Base-by-base conservation (phyloP, 1,140 invertebrate genomes). In the Bombus haemorrhoidalis region DNA sequence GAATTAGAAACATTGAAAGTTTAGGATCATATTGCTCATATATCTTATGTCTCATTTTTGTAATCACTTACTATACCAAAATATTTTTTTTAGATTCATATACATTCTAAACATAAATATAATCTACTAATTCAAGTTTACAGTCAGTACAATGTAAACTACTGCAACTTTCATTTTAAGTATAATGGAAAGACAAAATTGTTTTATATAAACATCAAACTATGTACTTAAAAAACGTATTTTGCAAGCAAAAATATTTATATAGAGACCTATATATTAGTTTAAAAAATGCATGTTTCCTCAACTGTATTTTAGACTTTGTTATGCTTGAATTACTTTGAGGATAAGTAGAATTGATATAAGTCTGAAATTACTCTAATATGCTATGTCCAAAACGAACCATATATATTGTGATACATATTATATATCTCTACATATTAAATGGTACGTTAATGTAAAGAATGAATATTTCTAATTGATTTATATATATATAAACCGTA, bases 351-450 rank as follows among this genome's bases (percentile, higher is more conserved):
- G 47, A 73, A 73, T 59, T 57, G 28, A 18, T 69, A 77, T n/a
- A 47, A 22, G 57, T 37, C 1, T 62, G 53, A 71, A 43, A n/a
- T 62, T 85, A 53, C 28, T 22, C 3, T 25, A 39, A 41, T 6
- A 39, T 28, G 12, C 8, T 28, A 62, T 22, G 41, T 43, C 8
- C 37, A 22, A 62, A 74, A 75, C 73, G 77, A 89, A 78, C 9
- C 6, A 22, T 85, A 68, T 74, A 86, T 37, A 78, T 71, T 68
- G 53, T 72, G 74, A 69, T 77, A 83, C 74, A 78, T 75, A 62
- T 71, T 69, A 79, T 74, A 79, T 82, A 79, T 75, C 64, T 76
- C 86, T 79, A 53, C 85, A 75, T 89, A 76, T 81, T 76, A 71
- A 71, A 39, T 22, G 39, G 12, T 15, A 3, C 18, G 0, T 37